Conservation (phyloP, 2,888 invertebrate species). For the Aromia moschata region DNA sequence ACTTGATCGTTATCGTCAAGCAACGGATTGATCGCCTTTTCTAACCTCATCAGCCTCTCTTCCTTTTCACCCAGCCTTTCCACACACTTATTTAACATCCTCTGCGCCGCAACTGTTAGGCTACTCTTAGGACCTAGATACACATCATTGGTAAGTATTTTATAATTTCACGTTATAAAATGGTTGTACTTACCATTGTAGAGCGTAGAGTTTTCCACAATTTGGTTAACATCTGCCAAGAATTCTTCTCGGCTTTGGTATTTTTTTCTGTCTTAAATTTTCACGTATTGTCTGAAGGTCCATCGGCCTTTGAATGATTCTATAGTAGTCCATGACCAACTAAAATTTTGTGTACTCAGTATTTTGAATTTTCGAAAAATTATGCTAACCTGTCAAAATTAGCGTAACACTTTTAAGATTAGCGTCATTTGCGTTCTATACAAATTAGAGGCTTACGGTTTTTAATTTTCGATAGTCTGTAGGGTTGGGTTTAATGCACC, state of each 20-base stretch:
- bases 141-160: not conserved
- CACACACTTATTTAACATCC: conserved; percentile 89
- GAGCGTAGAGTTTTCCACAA: conserved; percentile 92
- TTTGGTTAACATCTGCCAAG: conserved; percentile 93
- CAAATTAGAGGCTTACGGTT: too few relatives aligned
- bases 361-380: too few relatives aligned
- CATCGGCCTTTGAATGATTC: conserved; percentile 93
- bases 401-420: too few relatives aligned
- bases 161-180: not conserved
- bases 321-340: conserved; percentile 93
- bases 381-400: too few relatives aligned
- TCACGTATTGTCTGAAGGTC: conserved; percentile 96
- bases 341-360: too few relatives aligned
- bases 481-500: too few relatives aligned
- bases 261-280: conserved; percentile 83
- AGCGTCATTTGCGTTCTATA: too few relatives aligned
- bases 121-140: conserved; percentile 77
- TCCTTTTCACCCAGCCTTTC: conserved; percentile 91
- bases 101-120: conserved; percentile 85
- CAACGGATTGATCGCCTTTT: conserved; percentile 98
- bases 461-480: too few relatives aligned
- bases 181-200: conserved; percentile 82
- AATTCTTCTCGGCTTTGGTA: conserved; percentile 97
- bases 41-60: conserved; percentile 92
- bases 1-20: conserved; percentile 97